phyloP scores from a whole-genome alignment of 2,888 invertebrate genomes.

The Teinopalpus imperialis region DNA sequence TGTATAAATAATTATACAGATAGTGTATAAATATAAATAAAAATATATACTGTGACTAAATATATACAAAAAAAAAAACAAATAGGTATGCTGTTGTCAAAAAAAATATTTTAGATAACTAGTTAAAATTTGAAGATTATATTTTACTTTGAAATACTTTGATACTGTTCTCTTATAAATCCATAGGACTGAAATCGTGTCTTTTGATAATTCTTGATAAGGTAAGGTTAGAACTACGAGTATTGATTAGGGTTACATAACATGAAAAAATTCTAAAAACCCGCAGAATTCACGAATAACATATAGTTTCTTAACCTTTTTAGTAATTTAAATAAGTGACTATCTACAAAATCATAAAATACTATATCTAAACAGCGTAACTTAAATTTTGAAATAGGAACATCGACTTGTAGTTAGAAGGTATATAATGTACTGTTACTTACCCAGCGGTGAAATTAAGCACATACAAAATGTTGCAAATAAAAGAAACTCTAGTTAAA shows the following conservation, averaged over 20 bases:
- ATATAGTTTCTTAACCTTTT: not conserved
- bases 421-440: not conserved
- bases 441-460: not conserved
- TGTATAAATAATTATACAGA: no score
- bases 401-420: not conserved
- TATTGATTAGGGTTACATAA: slow-evolving; percentile 31
- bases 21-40: no score
- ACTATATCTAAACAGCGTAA: slow-evolving; percentile 1
- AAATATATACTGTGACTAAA: no score
- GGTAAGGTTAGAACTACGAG: slow-evolving; percentile 26
- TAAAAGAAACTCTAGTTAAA: not conserved
- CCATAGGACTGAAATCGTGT: not conserved
- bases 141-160: no score
- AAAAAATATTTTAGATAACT: no score
- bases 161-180: not conserved
- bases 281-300: not conserved
- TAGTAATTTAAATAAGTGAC: not conserved
- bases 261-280: slow-evolving; percentile 21
- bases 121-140: no score
- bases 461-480: not conserved
- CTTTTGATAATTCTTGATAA: slow-evolving; percentile 20
- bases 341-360: not conserved
- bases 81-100: no score
- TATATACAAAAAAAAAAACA: no score
- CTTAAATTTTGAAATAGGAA: slow-evolving; percentile 22